A percentile compares a stretch with the other conserved stretches of the same genome.
phyloP scores from a whole-genome alignment of 2,797 vertebrate species.

The Bovichtus variegatus region DNA sequence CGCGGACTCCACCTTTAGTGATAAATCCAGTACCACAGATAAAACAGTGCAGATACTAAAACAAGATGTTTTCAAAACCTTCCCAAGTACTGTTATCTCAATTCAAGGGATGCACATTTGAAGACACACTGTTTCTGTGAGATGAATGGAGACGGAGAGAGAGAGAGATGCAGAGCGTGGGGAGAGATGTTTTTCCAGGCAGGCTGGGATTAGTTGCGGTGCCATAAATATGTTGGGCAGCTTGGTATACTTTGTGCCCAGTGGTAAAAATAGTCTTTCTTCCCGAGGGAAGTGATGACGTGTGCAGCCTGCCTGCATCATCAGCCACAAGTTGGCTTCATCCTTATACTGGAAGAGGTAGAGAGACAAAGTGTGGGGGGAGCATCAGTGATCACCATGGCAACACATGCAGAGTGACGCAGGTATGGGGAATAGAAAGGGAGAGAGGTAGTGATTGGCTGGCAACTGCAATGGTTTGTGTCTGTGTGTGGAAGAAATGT shows the following conservation, averaged over 20 bases:
- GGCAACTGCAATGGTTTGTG: slow-evolving; percentile 41
- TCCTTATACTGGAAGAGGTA: slow-evolving; percentile 57
- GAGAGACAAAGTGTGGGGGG: slow-evolving; percentile 62
- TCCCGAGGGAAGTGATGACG: slow-evolving; percentile 80
- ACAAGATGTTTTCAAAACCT: slow-evolving; percentile 11
- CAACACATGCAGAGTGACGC: slow-evolving; percentile 82
- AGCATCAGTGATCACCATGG: slow-evolving; percentile 78
- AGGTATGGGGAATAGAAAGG: slow-evolving; percentile 66
- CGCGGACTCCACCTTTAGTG: background rate
- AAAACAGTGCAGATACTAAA: slow-evolving; percentile 6
- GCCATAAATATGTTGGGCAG: slow-evolving; percentile 78
- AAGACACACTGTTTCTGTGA: slow-evolving; percentile 19
- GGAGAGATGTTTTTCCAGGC: slow-evolving; percentile 55
- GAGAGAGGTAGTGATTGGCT: slow-evolving; percentile 71
- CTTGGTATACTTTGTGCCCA: slow-evolving; percentile 68
- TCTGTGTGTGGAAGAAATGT: slow-evolving; percentile 57
- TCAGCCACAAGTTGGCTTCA: slow-evolving; percentile 64
- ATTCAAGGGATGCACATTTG: slow-evolving; percentile 7
- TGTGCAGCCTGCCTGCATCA: slow-evolving; percentile 81
- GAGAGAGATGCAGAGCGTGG: slow-evolving; percentile 21
- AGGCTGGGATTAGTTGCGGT: slow-evolving; percentile 59
- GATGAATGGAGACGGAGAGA: slow-evolving; percentile 26
- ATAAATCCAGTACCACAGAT: slow-evolving; percentile 1
- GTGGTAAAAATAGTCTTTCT: slow-evolving; percentile 82
- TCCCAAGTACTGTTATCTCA: slow-evolving; percentile 16